phyloP scores from a whole-genome alignment of 2,113 vertebrate genomes.

The Dasyornis broadbenti region DNA sequence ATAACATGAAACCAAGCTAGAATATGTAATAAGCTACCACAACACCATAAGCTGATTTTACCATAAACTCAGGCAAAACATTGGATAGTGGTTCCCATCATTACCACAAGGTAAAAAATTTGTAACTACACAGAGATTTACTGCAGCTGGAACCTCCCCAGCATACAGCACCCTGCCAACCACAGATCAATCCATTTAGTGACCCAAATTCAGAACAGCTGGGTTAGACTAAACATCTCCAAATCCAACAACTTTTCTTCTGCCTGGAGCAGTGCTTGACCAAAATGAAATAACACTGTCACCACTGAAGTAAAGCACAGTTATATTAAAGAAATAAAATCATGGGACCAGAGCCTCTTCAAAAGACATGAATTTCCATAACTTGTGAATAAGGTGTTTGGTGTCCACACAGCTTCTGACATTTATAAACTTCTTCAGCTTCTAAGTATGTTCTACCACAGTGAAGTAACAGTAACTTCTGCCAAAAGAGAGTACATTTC shows the following conservation, averaged over 20 bases:
- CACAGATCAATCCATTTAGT: neutral
- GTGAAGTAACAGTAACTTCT: neutral
- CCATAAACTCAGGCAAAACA: neutral
- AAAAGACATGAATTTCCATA: neutral
- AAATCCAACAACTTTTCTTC: neutral
- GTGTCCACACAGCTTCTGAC: neutral
- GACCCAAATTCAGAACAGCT: neutral
- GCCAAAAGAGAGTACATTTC: neutral
- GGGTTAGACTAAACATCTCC: neutral
- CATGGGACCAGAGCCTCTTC: neutral
- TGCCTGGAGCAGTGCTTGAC: neutral
- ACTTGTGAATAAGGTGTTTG: neutral
- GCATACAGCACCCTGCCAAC: neutral
- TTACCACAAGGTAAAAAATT: neutral
- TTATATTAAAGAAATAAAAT: neutral
- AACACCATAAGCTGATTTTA: neutral
- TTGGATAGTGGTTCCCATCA: neutral
- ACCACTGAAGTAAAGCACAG: neutral
- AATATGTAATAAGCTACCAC: neutral
- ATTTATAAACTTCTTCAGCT: neutral
- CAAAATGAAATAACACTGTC: accelerated
- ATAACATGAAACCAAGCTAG: neutral
- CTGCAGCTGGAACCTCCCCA: neutral
- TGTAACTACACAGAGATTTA: neutral
- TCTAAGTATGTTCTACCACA: neutral